Evolutionary conservation across 2,113 vertebrate species (phyloP).

Genomic region (Ahaetulla prasina): DNA sequence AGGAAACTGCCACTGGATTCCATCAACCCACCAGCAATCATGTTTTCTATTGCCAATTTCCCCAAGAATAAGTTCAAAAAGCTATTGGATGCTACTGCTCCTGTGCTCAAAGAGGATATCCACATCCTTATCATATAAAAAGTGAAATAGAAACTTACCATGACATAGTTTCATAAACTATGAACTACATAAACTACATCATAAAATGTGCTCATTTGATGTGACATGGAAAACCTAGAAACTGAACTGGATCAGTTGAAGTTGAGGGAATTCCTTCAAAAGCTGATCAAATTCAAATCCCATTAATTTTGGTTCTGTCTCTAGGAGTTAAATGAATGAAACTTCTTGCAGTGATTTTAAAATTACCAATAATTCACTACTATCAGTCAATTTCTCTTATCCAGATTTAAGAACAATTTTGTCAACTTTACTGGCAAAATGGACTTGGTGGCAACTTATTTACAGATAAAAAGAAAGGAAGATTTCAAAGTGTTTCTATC

Average conservation of each 20-base stretch:
- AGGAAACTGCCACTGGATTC: background rate
- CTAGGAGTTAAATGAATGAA: background rate
- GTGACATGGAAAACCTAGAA: background rate
- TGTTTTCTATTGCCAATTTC: background rate
- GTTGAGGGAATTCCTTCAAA: background rate
- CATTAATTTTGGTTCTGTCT: background rate
- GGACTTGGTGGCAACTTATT: background rate
- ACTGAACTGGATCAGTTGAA: background rate
- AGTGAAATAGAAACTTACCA: background rate
- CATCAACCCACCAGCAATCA: background rate
- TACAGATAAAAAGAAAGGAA: background rate
- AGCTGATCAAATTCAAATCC: background rate
- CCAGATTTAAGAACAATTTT: background rate
- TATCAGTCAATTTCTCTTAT: background rate
- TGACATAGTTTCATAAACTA: background rate
- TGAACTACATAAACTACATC: too few relatives aligned
- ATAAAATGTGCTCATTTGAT: background rate
- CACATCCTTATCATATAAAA: background rate
- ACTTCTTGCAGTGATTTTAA: background rate
- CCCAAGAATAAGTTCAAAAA: background rate
- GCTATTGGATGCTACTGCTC: background rate
- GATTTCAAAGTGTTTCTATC: background rate
- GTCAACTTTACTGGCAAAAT: background rate
- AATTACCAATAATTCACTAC: background rate
- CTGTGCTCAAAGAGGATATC: background rate